phyloP scores from a whole-genome alignment of 2,797 vertebrate genomes.

The Chloroceryle inda region DNA sequence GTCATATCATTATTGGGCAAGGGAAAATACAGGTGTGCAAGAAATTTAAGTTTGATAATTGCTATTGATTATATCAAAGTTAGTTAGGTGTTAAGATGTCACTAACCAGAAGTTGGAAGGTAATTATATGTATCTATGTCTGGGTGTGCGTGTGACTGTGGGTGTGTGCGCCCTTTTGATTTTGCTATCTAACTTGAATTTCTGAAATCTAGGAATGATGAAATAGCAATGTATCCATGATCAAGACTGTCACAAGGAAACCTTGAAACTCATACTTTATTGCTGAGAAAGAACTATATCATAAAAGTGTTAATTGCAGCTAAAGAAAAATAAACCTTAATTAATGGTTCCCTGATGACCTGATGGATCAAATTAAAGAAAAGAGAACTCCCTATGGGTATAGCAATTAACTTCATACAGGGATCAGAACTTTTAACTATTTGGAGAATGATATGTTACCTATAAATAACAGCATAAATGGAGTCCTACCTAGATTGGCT shows the following conservation, averaged over 20 bases:
- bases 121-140: background rate
- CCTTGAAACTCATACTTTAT: background rate
- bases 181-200: background rate
- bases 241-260: background rate
- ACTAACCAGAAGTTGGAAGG: background rate
- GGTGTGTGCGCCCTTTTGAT: fast-evolving
- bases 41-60: background rate
- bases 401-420: background rate
- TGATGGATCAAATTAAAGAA: background rate
- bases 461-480: background rate
- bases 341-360: background rate
- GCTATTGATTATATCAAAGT: background rate
- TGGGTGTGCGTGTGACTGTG: background rate
- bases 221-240: background rate
- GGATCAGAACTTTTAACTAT: background rate
- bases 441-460: background rate
- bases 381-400: background rate
- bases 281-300: background rate
- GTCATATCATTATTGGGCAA: background rate
- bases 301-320: background rate
- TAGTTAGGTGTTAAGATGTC: background rate
- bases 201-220: background rate
- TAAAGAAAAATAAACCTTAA: background rate
- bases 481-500: background rate
- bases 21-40: background rate